Base-by-base conservation (phyloP, 2,888 invertebrate genomes). In the Leucophenga montana region DNA sequence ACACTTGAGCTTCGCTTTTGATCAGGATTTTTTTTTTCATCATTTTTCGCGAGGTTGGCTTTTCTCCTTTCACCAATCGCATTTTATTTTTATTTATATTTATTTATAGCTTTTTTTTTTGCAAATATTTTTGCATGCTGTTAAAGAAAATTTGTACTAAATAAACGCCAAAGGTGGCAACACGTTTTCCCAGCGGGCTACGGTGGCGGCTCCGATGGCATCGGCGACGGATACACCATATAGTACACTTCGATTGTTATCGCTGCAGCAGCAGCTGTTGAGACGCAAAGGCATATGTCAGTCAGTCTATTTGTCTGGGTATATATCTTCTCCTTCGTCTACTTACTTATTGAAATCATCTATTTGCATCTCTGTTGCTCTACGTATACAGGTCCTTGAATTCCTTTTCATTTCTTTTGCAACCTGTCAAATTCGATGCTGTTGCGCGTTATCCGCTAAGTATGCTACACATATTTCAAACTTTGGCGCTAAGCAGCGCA, bases 1-100 rank as follows among this genome's bases (percentile, higher is more conserved):
- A 74, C 75, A 73, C 73, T 72, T 72, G 74, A 76, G 72, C 61
- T 67, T 75, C 74, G 84, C 84, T 78, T 81, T 81, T 81, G 84
- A 81, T 84, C 80, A 83, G 83, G 71, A 75, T 74, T 72, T 64
- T 68, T 65, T 69, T 11, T 56, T 56, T 31, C 14, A 5, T 14
- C 13, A 11, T 57, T 27, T 57, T 14, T 1, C 31, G 31, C 14
- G 14, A 0, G 14, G 27, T 27, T 5, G 1, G 16, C 9, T 18
- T 22, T 18, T 20, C 18, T n/a, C 54, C 22, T 54, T 20, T 22
- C 9, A 18, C 75, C 70, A 14, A 64, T 62, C n/a, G 65, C 65
- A 44, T 39, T 3, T 59, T 75, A 78, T 73, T 75, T 77, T 70
- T 65, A 62, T 69, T 75, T 68, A 33, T 33, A 33, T 33, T 39